Percentiles rank a stretch among this genome's conserved stretches.
These are phyloP conservation scores for Drosophila recens DNA, from an alignment of 2,888 invertebrate species.

Conservation along the genomic window DNA sequence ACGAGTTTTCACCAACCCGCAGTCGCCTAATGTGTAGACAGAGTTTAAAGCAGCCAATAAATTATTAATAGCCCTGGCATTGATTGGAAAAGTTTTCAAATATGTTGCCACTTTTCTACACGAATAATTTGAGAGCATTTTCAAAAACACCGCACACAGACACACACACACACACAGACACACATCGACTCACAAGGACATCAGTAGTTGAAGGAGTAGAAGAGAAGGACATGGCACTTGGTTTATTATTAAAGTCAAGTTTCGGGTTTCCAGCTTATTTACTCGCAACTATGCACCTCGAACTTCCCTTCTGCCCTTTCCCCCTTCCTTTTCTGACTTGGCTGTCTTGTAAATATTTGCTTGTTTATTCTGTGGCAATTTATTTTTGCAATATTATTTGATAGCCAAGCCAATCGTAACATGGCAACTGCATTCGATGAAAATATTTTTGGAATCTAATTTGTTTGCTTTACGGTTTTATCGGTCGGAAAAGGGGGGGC, in stretches of 20 bases:
- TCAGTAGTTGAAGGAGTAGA: slow-evolving; percentile 17
- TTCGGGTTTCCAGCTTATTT: slow-evolving; percentile 67
- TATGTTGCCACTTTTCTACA: no score
- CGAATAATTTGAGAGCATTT: no score
- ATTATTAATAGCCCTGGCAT: slow-evolving; percentile 38
- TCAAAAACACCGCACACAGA: slow-evolving; percentile 8
- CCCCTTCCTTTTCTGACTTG: background rate
- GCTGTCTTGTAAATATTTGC: slow-evolving; percentile 65
- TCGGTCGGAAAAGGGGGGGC: background rate
- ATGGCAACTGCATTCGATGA: slow-evolving; percentile 50
- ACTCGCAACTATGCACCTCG: slow-evolving; percentile 54
- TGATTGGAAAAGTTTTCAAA: no score
- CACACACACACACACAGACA: slow-evolving; percentile 23
- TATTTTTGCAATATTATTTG: slow-evolving; percentile 62
- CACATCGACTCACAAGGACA: slow-evolving; percentile 34
- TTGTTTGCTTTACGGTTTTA: slow-evolving; percentile 57
- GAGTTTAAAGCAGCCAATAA: slow-evolving; percentile 77
- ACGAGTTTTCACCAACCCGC: no score
- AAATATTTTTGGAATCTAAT: slow-evolving; percentile 59
- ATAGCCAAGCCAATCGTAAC: slow-evolving; percentile 29
- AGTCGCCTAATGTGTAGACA: slow-evolving; percentile 29
- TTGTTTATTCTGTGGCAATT: slow-evolving; percentile 69
- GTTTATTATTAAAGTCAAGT: slow-evolving; percentile 75
- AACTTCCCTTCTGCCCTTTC: background rate
- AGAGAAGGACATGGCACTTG: slow-evolving; percentile 16